Conservation (phyloP, 1,140 invertebrate species). For the Tachypleus tridentatus region DNA sequence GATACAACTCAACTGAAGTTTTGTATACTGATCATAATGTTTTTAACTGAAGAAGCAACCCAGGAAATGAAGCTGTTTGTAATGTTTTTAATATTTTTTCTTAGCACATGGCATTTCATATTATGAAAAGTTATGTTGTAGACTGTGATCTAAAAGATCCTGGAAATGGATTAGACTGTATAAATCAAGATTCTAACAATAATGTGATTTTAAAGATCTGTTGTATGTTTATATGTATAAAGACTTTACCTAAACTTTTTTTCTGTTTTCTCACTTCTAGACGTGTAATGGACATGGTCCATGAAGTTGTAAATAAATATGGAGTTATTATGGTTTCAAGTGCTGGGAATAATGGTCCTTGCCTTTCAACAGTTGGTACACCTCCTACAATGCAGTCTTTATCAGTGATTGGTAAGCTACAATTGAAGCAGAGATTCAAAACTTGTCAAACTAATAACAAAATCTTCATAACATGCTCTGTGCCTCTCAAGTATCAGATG, state of each 20-base stretch:
- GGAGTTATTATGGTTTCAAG: constrained; percentile 83
- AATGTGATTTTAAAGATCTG: constrained; percentile 11
- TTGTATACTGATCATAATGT: no score
- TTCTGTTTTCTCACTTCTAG: constrained; percentile 37
- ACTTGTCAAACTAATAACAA: no score
- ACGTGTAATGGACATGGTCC: constrained; percentile 68
- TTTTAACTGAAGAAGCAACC: no score
- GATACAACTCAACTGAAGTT: no score
- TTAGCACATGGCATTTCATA: background rate
- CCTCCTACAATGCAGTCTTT: constrained; percentile 65
- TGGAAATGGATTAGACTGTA: no score
- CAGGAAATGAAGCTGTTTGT: no score
- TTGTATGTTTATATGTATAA: constrained; percentile 9
- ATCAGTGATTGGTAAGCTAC: constrained; percentile 58
- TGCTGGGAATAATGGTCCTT: constrained; percentile 90
- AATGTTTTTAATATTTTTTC: background rate
- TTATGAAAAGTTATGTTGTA: background rate
- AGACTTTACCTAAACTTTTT: background rate
- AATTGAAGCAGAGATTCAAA: no score
- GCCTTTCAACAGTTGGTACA: constrained; percentile 79
- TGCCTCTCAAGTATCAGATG: no score
- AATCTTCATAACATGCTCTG: no score
- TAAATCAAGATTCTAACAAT: background rate
- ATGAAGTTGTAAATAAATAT: constrained; percentile 83
- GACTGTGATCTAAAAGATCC: no score